Percentiles rank a stretch among this genome's conserved stretches.
Evolutionary conservation across 2,888 invertebrate species (phyloP).

Genomic region (Craniophora ligustri): DNA sequence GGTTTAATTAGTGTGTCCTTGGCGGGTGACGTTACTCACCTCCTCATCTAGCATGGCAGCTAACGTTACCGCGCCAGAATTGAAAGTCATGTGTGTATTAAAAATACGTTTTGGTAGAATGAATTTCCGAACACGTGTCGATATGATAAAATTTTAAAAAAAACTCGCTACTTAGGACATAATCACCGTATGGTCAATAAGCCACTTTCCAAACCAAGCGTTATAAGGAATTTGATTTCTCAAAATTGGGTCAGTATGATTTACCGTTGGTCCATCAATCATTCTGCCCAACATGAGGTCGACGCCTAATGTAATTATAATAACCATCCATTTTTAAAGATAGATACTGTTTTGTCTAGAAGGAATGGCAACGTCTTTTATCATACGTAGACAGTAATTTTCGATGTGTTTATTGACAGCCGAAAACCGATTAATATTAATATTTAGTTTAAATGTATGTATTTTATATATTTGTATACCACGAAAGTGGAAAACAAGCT

Average conservation of each 20-base stretch:
- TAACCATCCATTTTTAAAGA: conserved; percentile 42
- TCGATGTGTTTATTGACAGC: neutral
- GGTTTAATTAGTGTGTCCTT: too few relatives aligned
- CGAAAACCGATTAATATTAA: neutral
- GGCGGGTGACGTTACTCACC: too few relatives aligned
- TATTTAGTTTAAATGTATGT: too few relatives aligned
- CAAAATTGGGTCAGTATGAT: conserved; percentile 24
- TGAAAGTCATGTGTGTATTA: too few relatives aligned
- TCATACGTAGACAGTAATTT: conserved; percentile 26
- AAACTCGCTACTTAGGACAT: too few relatives aligned
- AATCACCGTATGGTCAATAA: too few relatives aligned
- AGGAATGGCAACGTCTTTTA: conserved; percentile 16
- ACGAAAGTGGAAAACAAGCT: neutral
- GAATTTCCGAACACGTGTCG: too few relatives aligned
- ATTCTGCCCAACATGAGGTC: conserved; percentile 24
- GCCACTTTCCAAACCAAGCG: too few relatives aligned
- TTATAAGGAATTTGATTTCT: conserved; percentile 11
- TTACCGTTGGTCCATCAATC: conserved; percentile 42
- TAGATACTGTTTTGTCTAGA: conserved; percentile 24
- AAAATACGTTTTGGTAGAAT: too few relatives aligned
- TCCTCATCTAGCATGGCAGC: too few relatives aligned
- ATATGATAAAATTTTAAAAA: too few relatives aligned
- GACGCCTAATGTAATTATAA: conserved; percentile 48
- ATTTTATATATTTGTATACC: neutral
- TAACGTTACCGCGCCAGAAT: too few relatives aligned